Conservation (phyloP, 2,797 vertebrate species). For the Brachyrhaphis roseni region DNA sequence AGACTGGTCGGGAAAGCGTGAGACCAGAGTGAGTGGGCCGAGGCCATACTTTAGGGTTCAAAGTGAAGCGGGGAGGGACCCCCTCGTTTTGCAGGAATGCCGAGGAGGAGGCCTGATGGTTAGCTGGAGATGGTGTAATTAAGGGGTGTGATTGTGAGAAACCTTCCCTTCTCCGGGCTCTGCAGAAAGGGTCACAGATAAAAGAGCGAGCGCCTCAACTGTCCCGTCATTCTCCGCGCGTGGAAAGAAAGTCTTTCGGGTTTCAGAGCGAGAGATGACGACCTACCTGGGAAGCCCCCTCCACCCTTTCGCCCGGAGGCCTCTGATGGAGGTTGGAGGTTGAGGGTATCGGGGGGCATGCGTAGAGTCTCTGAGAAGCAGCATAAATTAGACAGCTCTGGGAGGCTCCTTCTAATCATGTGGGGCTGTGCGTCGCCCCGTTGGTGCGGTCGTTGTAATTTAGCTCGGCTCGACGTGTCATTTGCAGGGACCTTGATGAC, state of each 20-base stretch:
- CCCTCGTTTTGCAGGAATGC: slow-evolving; percentile 80
- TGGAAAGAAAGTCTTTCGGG: slow-evolving; percentile 34
- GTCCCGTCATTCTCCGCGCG: slow-evolving; percentile 56
- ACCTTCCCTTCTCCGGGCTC: slow-evolving; percentile 74
- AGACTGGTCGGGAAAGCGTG: slow-evolving; percentile 80
- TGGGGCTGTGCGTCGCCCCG: slow-evolving; percentile 68
- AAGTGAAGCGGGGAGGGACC: slow-evolving; percentile 78
- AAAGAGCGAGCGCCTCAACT: slow-evolving; percentile 61
- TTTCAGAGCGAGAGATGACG: slow-evolving; percentile 36
- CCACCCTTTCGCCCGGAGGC: background rate
- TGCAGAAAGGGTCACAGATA: slow-evolving; percentile 77
- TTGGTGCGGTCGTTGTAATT: slow-evolving; percentile 80
- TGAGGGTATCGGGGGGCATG: slow-evolving; percentile 51
- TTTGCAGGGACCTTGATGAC: slow-evolving; percentile 79
- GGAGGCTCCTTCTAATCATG: slow-evolving; percentile 83
- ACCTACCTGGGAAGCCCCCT: slow-evolving; percentile 46
- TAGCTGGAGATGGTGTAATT: slow-evolving; percentile 83
- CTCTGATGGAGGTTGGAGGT: slow-evolving; percentile 27
- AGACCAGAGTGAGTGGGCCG: slow-evolving; percentile 80
- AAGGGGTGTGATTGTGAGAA: slow-evolving; percentile 83
- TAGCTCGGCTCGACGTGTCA: slow-evolving; percentile 74
- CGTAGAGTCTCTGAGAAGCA: slow-evolving; percentile 64
- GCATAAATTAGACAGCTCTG: slow-evolving; percentile 78
- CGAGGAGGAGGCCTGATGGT: slow-evolving; percentile 79
- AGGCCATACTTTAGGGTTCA: slow-evolving; percentile 79